Evolutionary conservation across 2,888 invertebrate species (phyloP), one percentile per base, ranked within the genome.

Genomic region (Andricus curvator): DNA sequence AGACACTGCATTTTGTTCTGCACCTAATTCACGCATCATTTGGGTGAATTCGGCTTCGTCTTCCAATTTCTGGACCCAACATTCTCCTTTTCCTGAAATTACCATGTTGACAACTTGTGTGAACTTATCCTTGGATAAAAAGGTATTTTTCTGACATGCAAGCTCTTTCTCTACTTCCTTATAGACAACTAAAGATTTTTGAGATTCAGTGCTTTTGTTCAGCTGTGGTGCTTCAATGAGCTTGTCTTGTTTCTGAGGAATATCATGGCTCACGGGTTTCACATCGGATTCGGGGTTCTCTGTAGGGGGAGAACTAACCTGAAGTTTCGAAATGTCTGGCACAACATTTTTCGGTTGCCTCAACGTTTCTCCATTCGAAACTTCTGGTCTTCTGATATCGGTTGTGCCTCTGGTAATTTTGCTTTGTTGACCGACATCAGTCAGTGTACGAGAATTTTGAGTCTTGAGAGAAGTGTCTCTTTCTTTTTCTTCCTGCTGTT

Each of bases 51-150:
- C 60, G 0, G 44, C 13, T 0, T 22, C 5, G 37, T 90, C 88
- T 0, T 83, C 81, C 0, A 77, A 5, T 65, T 82, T 89, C 20
- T 88, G 88, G 8, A 90, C 81, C 86, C 88, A 91, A 68, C 83
- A 89, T 25, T 86, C 85, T 4, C 68, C 66, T 25, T 85, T 82
- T 0, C 51, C n/a, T 0, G 78, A 8, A 0, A 65, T 6, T 8
- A 82, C 51, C 2, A 85, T 79, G 62, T 90, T 81, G 17, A 79
- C 33, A 0, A 92, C 88, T 0, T 84, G 51, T 2, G 78, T 84
- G 17, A 88, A 90, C 33, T 81, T 79, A 5, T 84, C 70, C 37
- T 80, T 80, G 1, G 89, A 83, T 0, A 91, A 76, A 60, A 88
- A 88, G 11, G 56, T 41, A 11, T 82, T 78, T 25, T 79, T 66